Evolutionary conservation across 2,888 invertebrate species (phyloP).

Genomic region (Glyphotaelius pellucidus): DNA sequence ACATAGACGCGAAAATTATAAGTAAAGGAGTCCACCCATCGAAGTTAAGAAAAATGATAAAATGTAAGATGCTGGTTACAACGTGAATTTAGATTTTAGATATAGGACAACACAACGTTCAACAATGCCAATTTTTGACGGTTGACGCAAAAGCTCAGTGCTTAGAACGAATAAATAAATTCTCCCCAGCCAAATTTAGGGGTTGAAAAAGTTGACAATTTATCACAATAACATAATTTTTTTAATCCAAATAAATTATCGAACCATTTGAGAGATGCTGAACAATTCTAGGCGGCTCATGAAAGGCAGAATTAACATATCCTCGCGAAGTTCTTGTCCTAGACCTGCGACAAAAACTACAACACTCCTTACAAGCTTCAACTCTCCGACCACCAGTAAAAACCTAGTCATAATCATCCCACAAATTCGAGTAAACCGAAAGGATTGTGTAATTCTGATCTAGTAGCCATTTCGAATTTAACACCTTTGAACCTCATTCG

Average conservation of each 20-base stretch:
- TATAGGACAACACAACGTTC: no score
- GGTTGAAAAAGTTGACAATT: no score
- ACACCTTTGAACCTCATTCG: conserved; percentile 32
- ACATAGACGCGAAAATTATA: no score
- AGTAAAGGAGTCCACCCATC: no score
- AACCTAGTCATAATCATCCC: neutral
- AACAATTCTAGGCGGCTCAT: conserved; percentile 31
- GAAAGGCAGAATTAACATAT: conserved; percentile 64
- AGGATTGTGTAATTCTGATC: conserved; percentile 14
- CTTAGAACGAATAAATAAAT: no score
- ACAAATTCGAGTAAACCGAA: neutral
- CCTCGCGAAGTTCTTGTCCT: conserved; percentile 58
- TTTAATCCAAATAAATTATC: neutral
- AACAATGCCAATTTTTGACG: no score
- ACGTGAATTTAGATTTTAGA: no score
- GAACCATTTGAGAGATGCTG: neutral
- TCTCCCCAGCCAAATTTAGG: no score
- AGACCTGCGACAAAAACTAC: neutral
- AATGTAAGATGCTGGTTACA: no score
- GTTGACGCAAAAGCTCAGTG: no score
- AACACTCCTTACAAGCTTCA: conserved; percentile 11
- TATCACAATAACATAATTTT: no score
- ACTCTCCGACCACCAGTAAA: neutral
- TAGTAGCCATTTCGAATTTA: conserved; percentile 3
- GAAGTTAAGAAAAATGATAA: no score